Base-by-base conservation (phyloP, 92 coral and sea anemone genomes). In the Meandrina meandrites region DNA sequence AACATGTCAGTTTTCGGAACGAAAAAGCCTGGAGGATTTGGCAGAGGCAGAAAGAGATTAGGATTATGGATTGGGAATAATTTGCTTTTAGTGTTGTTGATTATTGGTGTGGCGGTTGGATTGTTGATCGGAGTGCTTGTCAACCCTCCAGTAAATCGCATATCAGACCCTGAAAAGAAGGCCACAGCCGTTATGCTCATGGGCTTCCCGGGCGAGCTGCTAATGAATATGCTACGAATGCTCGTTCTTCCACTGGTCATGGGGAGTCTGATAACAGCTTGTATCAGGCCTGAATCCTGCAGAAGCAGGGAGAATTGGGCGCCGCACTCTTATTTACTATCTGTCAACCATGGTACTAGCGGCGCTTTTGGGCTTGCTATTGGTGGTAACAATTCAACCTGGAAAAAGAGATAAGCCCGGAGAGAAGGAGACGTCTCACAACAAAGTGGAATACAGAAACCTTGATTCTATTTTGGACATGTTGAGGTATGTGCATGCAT, bases 171-270 rank as follows among this genome's bases (percentile, higher is more conserved):
- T 0, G 90, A 93, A 75, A 82, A 88, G 21, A 91, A 91, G 79
- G 92, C 87, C 9, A 90, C 91, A 36, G 86, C 95, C 11, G 75
- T 92, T 50, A 89, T 94, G 95, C 82, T 90, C 35, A 79, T 94
- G 64, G 92, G 91, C 12, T 94, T 94, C 81, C 95, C 98, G 30
- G 98, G 98, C 51, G 98, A 94, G 57, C 79, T 94, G 13, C 82
- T 94, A 27, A 90, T 94, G 81, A 93, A 92, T 75, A 94, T 94
- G 92, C 87, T 94, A 21, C 91, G 92, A 60, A 81, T 92, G 92
- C 84, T 92, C n/a, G 91, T 94, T 58, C 91, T 94, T 11, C 98
- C 98, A 12, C 71, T 94, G 81, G 92, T 94, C 21, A 77, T 94
- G 1, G 94, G 95, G 4, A 94, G 98, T 57, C 79, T 94, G 54